Conservation (phyloP, 2,797 vertebrate genomes). For the Arctocebus calabarensis region DNA sequence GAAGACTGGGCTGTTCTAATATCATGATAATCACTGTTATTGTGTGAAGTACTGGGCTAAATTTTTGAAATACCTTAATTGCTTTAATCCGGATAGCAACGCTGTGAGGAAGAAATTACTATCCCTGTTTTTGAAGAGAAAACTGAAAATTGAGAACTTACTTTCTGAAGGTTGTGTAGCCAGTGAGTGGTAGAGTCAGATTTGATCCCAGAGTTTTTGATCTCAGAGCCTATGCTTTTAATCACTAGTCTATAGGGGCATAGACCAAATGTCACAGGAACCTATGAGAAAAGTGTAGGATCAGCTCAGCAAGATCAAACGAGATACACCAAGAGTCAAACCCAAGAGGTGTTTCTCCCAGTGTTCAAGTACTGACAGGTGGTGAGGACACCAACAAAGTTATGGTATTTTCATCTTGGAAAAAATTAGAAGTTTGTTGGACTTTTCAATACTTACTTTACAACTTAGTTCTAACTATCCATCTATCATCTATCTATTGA, state of each 20-base stretch:
- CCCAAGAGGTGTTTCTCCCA: background rate
- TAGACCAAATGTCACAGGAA: background rate
- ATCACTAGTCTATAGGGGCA: background rate
- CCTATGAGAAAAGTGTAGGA: background rate
- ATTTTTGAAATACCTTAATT: background rate
- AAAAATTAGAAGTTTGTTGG: background rate
- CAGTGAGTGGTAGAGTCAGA: background rate
- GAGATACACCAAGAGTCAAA: background rate
- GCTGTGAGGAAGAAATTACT: conserved; percentile 16
- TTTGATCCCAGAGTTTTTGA: conserved; percentile 12
- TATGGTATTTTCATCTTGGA: background rate
- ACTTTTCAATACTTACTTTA: background rate
- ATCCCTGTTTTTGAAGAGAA: background rate
- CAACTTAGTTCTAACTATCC: background rate
- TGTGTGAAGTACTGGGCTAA: background rate
- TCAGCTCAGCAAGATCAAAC: conserved; percentile 4
- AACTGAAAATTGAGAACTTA: background rate
- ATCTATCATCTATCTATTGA: background rate
- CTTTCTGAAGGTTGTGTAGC: background rate
- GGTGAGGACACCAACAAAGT: background rate
- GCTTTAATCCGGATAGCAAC: background rate
- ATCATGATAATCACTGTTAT: background rate
- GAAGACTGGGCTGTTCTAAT: background rate
- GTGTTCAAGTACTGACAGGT: background rate
- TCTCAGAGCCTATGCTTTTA: background rate